Evolutionary conservation across 2,888 invertebrate genomes (phyloP), one percentile per base, ranked within the genome.

Genomic region (Ephialtes manifestator): DNA sequence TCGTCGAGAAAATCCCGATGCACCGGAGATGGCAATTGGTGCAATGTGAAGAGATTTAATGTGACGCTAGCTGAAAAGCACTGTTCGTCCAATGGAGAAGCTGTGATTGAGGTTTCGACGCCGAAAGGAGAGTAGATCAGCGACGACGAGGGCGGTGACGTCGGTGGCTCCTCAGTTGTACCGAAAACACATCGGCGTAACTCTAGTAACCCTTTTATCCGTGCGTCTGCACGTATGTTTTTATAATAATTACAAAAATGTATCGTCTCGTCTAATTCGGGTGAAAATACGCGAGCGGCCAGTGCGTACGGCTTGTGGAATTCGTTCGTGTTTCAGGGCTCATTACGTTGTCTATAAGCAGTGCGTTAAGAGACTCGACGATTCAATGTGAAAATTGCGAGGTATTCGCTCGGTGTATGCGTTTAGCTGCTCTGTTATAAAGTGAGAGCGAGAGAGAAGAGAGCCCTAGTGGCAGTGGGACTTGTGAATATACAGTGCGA

Each of bases 11-110:
- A 84, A 84, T 84, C 81, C 76, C 80, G 81, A 48, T 81, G 81
- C 84, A 81, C 72, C 84, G 84, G 72, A 77, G 81, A 72, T 53
- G 65, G 51, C 84, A 81, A 84, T 84, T 84, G 84, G 84, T 72
- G 58, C 60, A 68, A 51, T 18, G 58, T 31, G 72, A 77, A 55
- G 55, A 77, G 81, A 84, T 81, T 81, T 81, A 28, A 51, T 35
- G 31, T 35, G 39, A 46, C 58, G 51, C 60, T 13, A 43, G 15
- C 5, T 24, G 58, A 43, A 81, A 77, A 75, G 65, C 71, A 35
- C 46, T 31, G 18, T 28, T 70, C 79, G 70, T 84, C 80, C 80
- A 84, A 76, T 80, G 79, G 70, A 53, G 48, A 63, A n/a, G 51
- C 65, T 58, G 79, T 80, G 75, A 83, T 75, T 80, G 75, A 71